Percentiles rank a stretch among this genome's conserved stretches.
Evolutionary conservation across 2,113 vertebrate genomes (phyloP).

Genomic region (Petroica traversi): DNA sequence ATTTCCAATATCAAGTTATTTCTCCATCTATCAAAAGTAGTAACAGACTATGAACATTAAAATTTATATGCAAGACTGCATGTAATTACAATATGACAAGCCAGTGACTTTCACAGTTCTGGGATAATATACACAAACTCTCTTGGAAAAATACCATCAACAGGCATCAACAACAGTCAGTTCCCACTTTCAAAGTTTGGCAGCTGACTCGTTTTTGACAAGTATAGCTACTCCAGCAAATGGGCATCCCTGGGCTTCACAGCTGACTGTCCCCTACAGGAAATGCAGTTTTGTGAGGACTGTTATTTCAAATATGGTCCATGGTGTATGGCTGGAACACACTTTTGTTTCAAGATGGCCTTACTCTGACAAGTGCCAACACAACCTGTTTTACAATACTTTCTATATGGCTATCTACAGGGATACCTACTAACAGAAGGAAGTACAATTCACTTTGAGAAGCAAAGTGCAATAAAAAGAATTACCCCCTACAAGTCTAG

Average conservation of each 20-base stretch:
- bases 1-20: neutral
- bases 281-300: neutral
- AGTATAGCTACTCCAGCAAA: neutral
- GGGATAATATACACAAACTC: neutral
- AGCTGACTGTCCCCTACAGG: neutral
- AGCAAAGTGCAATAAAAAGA: neutral
- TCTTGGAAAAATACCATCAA: neutral
- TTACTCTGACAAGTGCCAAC: neutral
- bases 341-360: neutral
- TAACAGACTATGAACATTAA: neutral
- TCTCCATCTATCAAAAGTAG: neutral
- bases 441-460: neutral
- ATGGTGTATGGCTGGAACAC: accelerated
- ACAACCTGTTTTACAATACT: neutral
- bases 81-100: neutral
- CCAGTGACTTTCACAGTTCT: neutral
- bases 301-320: neutral
- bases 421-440: neutral
- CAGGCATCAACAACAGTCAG: neutral
- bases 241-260: neutral
- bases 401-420: neutral
- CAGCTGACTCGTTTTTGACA: neutral
- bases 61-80: neutral
- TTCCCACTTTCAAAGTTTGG: neutral
- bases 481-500: neutral